Evolutionary conservation across 2,113 vertebrate genomes (phyloP).

Genomic region (Alosa alosa): DNA sequence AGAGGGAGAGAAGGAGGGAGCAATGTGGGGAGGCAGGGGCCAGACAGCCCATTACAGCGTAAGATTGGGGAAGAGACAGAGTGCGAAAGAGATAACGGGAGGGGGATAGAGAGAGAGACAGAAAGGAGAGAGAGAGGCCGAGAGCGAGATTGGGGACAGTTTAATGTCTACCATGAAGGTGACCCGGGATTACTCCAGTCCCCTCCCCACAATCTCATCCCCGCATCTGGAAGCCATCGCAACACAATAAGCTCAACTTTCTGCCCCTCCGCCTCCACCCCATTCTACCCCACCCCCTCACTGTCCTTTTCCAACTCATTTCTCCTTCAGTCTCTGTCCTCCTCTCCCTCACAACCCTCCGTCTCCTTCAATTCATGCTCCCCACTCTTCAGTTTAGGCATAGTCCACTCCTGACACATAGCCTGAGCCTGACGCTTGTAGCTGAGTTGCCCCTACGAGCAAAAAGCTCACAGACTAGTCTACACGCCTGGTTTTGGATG

Average conservation of each 20-base stretch:
- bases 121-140: slow-evolving; percentile 17
- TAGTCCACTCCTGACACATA: neutral
- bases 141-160: slow-evolving; percentile 26
- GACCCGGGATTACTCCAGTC: slow-evolving; percentile 61
- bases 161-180: slow-evolving; percentile 54
- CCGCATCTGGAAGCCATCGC: slow-evolving; percentile 57
- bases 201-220: slow-evolving; percentile 56
- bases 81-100: slow-evolving; percentile 18
- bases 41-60: slow-evolving; percentile 8
- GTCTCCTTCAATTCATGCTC: neutral
- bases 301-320: neutral
- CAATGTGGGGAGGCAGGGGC: neutral
- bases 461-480: neutral
- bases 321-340: neutral
- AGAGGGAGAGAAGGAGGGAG: neutral
- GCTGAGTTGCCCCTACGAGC: neutral
- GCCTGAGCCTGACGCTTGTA: no score
- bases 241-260: slow-evolving; percentile 53
- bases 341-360: neutral
- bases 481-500: neutral
- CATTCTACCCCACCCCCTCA: neutral
- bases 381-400: neutral
- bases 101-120: slow-evolving; percentile 21
- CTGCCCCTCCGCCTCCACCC: slow-evolving; percentile 28
- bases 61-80: slow-evolving; percentile 5